Conservation (phyloP, 2,113 vertebrate species). For the Promerops cafer region DNA sequence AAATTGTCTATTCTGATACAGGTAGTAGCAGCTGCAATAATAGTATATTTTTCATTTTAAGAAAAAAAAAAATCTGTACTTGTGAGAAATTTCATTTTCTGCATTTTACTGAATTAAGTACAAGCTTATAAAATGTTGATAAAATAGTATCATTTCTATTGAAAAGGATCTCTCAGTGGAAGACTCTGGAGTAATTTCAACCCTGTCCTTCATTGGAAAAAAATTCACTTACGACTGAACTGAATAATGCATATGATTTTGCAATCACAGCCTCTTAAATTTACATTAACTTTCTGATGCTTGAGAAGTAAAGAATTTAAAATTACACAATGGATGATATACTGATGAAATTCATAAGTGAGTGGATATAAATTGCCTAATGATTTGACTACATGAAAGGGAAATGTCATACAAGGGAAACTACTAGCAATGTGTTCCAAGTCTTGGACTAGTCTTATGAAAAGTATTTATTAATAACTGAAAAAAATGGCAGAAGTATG, state of each 20-base stretch:
- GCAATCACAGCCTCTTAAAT: background rate
- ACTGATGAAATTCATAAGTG: background rate
- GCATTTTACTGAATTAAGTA: background rate
- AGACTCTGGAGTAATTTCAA: background rate
- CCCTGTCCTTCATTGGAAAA: background rate
- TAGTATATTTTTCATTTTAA: background rate
- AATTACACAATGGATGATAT: background rate
- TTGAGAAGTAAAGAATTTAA: background rate
- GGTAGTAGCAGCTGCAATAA: background rate
- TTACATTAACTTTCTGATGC: background rate
- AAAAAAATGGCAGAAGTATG: background rate
- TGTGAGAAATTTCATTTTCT: background rate
- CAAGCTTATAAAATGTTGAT: background rate
- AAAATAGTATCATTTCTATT: background rate
- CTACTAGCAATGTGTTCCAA: background rate
- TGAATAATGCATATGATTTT: background rate
- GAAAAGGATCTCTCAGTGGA: background rate
- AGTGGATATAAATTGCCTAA: background rate
- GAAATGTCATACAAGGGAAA: background rate
- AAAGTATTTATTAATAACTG: background rate
- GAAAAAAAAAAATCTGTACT: background rate
- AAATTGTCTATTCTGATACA: background rate
- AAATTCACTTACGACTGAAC: background rate
- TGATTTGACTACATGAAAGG: background rate
- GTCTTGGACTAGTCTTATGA: background rate